phyloP scores from a whole-genome alignment of 1,140 invertebrate species.

The Drosophila melanica region DNA sequence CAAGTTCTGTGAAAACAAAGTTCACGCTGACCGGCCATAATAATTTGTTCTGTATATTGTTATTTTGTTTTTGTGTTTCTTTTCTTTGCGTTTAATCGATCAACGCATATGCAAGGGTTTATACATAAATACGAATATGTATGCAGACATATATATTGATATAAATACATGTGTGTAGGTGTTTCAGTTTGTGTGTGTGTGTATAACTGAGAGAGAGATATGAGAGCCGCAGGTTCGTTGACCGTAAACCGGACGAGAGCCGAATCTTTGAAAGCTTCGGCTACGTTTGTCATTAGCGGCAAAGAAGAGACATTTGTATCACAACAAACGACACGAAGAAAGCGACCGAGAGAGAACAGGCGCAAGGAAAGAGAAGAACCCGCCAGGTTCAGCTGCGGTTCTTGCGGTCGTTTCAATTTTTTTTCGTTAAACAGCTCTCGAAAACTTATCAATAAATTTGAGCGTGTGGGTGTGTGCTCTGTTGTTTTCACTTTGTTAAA shows the following conservation, averaged over 20 bases:
- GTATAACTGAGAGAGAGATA: slow-evolving; percentile 47
- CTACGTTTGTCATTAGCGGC: slow-evolving; percentile 46
- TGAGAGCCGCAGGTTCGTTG: slow-evolving; percentile 72
- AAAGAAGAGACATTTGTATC: slow-evolving; percentile 49
- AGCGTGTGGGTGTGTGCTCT: slow-evolving; percentile 4
- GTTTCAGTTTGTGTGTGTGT: neutral
- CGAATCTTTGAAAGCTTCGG: slow-evolving; percentile 58
- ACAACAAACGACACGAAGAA: neutral
- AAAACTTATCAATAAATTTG: slow-evolving; percentile 23
- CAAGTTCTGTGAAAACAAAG: slow-evolving; percentile 32
- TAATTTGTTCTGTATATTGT: slow-evolving; percentile 56
- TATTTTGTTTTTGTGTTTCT: slow-evolving; percentile 40
- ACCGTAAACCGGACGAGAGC: slow-evolving; percentile 78
- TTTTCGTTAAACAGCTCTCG: slow-evolving; percentile 13
- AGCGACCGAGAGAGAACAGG: neutral
- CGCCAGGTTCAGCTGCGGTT: slow-evolving; percentile 7
- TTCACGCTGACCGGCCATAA: slow-evolving; percentile 40
- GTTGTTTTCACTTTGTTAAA: neutral
- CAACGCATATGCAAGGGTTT: slow-evolving; percentile 59
- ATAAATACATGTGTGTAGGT: slow-evolving; percentile 4
- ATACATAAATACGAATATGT: neutral
- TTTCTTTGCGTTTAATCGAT: slow-evolving; percentile 67
- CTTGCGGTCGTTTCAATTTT: slow-evolving; percentile 12
- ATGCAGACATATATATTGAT: slow-evolving; percentile 20
- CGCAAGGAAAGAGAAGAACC: slow-evolving; percentile 1